Evolutionary conservation across 2,797 vertebrate genomes (phyloP).

Genomic region (Myotis daubentonii): DNA sequence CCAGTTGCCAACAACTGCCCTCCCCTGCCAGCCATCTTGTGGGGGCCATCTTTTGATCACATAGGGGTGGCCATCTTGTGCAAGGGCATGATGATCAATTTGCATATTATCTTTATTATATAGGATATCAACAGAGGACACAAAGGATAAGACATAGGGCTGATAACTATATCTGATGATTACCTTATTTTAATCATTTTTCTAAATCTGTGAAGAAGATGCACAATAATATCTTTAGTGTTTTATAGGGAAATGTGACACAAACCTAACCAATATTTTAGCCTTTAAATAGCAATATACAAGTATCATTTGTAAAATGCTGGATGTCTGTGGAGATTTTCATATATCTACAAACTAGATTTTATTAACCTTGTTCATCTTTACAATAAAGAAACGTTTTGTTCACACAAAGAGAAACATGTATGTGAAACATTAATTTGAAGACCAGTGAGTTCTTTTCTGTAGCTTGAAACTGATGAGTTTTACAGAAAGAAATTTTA

Average conservation of each 20-base stretch:
- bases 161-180: background rate
- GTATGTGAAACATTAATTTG: conserved; percentile 16
- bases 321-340: background rate
- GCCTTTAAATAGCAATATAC: background rate
- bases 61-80: no score
- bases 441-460: background rate
- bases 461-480: background rate
- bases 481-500: conserved; percentile 65
- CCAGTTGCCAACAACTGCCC: no score
- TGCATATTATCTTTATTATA: no score
- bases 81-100: no score
- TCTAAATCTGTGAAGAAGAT: conserved; percentile 30
- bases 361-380: background rate
- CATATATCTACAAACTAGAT: background rate
- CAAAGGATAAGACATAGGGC: background rate
- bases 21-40: no score
- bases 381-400: background rate
- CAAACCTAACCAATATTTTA: background rate
- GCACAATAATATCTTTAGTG: background rate
- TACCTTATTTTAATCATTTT: background rate
- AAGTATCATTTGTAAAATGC: conserved; percentile 4
- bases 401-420: background rate
- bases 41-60: no score
- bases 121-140: background rate
- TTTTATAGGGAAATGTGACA: background rate